Conservation (phyloP, 1,140 invertebrate species). For the Drosophila kikkawai region DNA sequence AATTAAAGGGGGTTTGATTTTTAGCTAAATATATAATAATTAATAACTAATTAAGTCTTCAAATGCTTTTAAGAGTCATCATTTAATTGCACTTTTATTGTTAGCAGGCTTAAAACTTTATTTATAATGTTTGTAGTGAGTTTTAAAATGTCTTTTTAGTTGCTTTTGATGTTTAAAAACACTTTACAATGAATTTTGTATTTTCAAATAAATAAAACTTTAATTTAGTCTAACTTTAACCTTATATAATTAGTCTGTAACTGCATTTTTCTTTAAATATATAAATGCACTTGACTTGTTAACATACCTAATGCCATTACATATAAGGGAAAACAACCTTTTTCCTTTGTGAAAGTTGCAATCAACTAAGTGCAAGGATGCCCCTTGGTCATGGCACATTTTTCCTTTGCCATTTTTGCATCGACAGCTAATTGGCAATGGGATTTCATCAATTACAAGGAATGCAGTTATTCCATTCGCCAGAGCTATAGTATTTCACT, state of each 20-base stretch:
- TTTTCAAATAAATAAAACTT: not conserved
- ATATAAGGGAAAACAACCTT: not conserved
- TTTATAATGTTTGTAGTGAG: not conserved
- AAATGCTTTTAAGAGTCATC: not conserved
- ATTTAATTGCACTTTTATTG: not conserved
- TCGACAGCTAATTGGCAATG: constrained; percentile 66
- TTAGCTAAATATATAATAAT: too few relatives aligned
- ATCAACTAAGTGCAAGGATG: constrained; percentile 29
- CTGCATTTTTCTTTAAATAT: not conserved
- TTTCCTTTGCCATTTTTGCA: constrained; percentile 31
- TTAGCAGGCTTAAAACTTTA: not conserved
- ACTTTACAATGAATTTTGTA: not conserved
- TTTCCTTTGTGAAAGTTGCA: not conserved
- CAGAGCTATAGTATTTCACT: constrained; percentile 30
- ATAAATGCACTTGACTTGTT: not conserved
- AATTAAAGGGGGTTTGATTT: too few relatives aligned
- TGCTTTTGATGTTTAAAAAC: not conserved
- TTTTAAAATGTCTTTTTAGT: not conserved
- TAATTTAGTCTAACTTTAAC: not conserved
- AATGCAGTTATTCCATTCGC: constrained; percentile 54
- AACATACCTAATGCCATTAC: not conserved
- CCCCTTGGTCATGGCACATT: constrained; percentile 7
- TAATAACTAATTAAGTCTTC: not conserved
- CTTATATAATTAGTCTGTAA: not conserved
- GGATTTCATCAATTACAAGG: constrained; percentile 66